Conservation (phyloP, 2,888 invertebrate genomes). For the Hirudinaria manillensis region DNA sequence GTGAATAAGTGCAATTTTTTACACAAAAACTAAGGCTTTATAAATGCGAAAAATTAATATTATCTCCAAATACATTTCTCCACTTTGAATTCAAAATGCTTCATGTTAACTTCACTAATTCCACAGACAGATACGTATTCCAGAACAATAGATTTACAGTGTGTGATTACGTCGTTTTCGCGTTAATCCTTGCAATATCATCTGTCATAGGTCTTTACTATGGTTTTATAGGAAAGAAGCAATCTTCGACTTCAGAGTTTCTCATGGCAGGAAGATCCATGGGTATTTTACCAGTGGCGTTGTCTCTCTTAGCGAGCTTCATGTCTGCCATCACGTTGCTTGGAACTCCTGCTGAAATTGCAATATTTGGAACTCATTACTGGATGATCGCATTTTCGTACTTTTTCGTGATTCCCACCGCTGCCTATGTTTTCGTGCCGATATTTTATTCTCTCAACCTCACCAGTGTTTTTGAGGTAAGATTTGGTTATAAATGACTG, state of each 20-base stretch:
- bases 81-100: too few relatives aligned
- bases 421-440: slow-evolving; percentile 41
- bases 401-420: slow-evolving; percentile 47
- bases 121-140: too few relatives aligned
- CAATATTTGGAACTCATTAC: slow-evolving; percentile 40
- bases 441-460: slow-evolving; percentile 41
- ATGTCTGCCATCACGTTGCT: slow-evolving; percentile 53
- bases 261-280: slow-evolving; percentile 50
- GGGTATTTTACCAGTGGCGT: slow-evolving; percentile 48
- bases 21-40: too few relatives aligned
- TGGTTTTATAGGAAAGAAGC: slow-evolving; percentile 42
- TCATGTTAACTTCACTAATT: too few relatives aligned
- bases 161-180: slow-evolving; percentile 45
- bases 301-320: slow-evolving; percentile 53
- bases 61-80: too few relatives aligned
- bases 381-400: slow-evolving; percentile 43
- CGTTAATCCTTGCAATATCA: slow-evolving; percentile 42
- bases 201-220: slow-evolving; percentile 45
- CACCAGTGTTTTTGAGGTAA: slow-evolving; percentile 42
- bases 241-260: slow-evolving; percentile 44
- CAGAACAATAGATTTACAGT: slow-evolving; percentile 32
- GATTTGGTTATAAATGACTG: slow-evolving; percentile 14
- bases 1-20: too few relatives aligned
- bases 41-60: too few relatives aligned
- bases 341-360: slow-evolving; percentile 50